phyloP scores from a whole-genome alignment of 1,140 invertebrate genomes.

The Musca domestica region DNA sequence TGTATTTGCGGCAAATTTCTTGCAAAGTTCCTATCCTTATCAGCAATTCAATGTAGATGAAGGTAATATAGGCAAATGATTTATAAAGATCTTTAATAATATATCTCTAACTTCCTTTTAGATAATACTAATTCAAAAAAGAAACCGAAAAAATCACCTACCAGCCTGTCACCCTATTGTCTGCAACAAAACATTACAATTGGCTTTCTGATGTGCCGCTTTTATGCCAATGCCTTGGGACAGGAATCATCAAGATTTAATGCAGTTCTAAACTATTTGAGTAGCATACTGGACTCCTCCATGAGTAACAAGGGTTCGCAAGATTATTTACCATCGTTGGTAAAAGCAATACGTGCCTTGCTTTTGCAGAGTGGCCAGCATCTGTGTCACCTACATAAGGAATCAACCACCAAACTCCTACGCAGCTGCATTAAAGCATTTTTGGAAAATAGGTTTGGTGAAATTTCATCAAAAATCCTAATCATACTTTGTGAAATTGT shows the following conservation, averaged over 20 bases:
- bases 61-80: background rate
- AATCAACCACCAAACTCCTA: slow-evolving; percentile 32
- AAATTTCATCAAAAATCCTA: slow-evolving; percentile 33
- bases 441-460: slow-evolving; percentile 37
- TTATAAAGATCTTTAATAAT: slow-evolving; percentile 38
- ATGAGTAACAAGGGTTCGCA: slow-evolving; percentile 29
- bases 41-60: slow-evolving; percentile 26
- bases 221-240: slow-evolving; percentile 27
- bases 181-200: slow-evolving; percentile 43
- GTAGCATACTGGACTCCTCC: slow-evolving; percentile 12
- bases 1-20: slow-evolving; percentile 57
- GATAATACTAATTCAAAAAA: slow-evolving; percentile 37
- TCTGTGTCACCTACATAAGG: slow-evolving; percentile 39
- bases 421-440: slow-evolving; percentile 34
- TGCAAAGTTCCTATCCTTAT: slow-evolving; percentile 59
- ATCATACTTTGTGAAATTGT: slow-evolving; percentile 55
- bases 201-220: slow-evolving; percentile 37
- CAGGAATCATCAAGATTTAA: slow-evolving; percentile 22
- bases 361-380: slow-evolving; percentile 51
- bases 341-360: slow-evolving; percentile 48
- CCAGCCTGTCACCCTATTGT: slow-evolving; percentile 33
- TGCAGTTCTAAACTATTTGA: slow-evolving; percentile 21
- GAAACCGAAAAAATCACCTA: slow-evolving; percentile 32
- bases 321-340: slow-evolving; percentile 33
- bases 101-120: slow-evolving; percentile 43